A percentile compares a stretch with the other conserved stretches of the same genome.
Evolutionary conservation across 2,113 vertebrate species (phyloP).

Genomic region (Leptobrachium leishanense): DNA sequence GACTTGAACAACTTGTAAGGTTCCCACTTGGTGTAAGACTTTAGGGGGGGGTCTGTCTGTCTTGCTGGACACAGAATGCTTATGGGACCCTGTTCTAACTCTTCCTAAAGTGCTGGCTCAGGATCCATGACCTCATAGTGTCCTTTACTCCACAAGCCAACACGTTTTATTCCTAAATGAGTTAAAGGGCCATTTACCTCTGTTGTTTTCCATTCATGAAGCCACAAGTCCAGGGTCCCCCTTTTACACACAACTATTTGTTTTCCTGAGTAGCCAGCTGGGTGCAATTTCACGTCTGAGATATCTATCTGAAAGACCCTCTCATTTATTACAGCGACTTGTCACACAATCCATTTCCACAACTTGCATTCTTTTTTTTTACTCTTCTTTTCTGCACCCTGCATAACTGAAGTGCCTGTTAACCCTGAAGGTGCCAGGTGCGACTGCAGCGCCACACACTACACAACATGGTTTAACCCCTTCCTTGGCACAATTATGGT

Average conservation of each 20-base stretch:
- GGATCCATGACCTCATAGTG: conserved; percentile 66
- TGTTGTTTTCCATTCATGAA: conserved; percentile 94
- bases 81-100: conserved; percentile 53
- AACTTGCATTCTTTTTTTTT: conserved; percentile 52
- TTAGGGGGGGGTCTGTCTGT: background rate
- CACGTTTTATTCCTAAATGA: conserved; percentile 84
- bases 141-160: conserved; percentile 73
- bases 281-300: conserved; percentile 97
- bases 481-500: no score
- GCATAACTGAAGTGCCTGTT: background rate
- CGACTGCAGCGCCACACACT: no score
- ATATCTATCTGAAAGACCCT: conserved; percentile 92
- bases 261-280: conserved; percentile 97
- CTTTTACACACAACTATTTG: conserved; percentile 93
- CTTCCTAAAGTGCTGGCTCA: conserved; percentile 60
- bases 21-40: background rate
- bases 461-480: no score
- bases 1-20: background rate
- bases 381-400: background rate
- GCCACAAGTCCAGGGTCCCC: conserved; percentile 82
- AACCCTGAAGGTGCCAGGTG: background rate
- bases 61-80: background rate
- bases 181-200: conserved; percentile 96
- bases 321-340: conserved; percentile 89
- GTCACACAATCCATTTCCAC: conserved; percentile 85